These are phyloP conservation scores for Seira sanloemensis DNA, from an alignment of 2,888 invertebrate genomes.

Conservation along the genomic window DNA sequence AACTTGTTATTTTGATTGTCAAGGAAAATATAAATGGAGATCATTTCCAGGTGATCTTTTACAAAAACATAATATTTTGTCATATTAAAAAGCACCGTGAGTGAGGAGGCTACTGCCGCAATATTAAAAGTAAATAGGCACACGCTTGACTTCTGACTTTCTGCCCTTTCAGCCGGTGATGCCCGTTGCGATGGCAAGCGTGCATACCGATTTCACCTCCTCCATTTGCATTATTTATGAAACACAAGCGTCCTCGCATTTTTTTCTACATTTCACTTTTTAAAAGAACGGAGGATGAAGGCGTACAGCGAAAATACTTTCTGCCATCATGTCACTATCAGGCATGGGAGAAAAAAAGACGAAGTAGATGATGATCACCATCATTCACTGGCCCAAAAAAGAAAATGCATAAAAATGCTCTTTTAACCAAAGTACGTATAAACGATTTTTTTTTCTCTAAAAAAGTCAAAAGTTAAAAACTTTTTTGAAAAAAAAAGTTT, in stretches of 20 bases:
- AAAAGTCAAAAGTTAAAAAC: background rate
- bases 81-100: conserved; percentile 2
- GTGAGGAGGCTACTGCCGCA: background rate
- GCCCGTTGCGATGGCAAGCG: background rate
- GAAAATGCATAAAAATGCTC: conserved; percentile 9
- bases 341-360: conserved; percentile 21
- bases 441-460: background rate
- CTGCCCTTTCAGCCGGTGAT: background rate
- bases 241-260: background rate
- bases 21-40: conserved; percentile 13
- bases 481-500: background rate
- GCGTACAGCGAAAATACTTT: background rate
- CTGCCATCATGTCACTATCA: conserved; percentile 47
- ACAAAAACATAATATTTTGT: conserved; percentile 9
- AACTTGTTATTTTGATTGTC: conserved; percentile 17
- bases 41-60: conserved; percentile 17
- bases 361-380: conserved; percentile 11
- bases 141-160: background rate
- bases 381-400: background rate
- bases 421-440: conserved; percentile 2
- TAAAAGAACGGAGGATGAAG: background rate
- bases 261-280: conserved; percentile 5
- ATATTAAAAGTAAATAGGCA: background rate
- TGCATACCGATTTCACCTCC: background rate
- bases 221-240: conserved; percentile 5